Evolutionary conservation across 2,797 vertebrate species (phyloP).

Genomic region (Clarias laeviceps): DNA sequence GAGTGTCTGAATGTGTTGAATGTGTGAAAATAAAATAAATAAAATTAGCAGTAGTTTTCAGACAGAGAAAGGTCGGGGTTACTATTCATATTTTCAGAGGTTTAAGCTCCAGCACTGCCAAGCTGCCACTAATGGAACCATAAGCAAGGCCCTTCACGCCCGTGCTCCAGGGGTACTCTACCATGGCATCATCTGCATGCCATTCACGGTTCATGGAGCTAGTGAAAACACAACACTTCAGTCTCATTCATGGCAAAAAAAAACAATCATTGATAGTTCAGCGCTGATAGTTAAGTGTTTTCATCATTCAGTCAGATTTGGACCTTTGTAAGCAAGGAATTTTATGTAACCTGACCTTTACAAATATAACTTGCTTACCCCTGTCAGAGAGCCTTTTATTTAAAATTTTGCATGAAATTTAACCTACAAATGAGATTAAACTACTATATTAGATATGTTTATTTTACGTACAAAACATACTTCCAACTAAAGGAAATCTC

Average conservation of each 20-base stretch:
- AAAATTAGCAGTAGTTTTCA: neutral
- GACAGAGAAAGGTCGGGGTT: too few relatives aligned
- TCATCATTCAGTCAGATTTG: conserved; percentile 1
- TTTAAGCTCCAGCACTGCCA: too few relatives aligned
- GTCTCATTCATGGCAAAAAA: neutral
- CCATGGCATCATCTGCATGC: too few relatives aligned
- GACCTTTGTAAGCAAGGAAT: neutral
- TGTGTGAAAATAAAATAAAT: neutral
- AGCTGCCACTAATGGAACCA: too few relatives aligned
- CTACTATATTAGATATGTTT: neutral
- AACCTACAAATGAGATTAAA: neutral
- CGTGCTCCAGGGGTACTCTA: too few relatives aligned
- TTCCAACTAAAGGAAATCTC: neutral
- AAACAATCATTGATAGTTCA: neutral
- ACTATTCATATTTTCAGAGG: too few relatives aligned
- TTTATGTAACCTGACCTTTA: neutral
- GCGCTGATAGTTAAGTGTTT: neutral
- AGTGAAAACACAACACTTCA: neutral
- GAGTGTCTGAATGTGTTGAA: neutral
- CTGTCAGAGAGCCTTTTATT: neutral
- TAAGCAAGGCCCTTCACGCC: too few relatives aligned
- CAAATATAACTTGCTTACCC: neutral
- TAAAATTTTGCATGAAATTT: neutral
- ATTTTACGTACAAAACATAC: neutral
- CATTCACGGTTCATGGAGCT: neutral